Evolutionary conservation across 2,888 invertebrate genomes (phyloP), one percentile per base, ranked within the genome.

Genomic region (Thecocarcelia acutangulata): DNA sequence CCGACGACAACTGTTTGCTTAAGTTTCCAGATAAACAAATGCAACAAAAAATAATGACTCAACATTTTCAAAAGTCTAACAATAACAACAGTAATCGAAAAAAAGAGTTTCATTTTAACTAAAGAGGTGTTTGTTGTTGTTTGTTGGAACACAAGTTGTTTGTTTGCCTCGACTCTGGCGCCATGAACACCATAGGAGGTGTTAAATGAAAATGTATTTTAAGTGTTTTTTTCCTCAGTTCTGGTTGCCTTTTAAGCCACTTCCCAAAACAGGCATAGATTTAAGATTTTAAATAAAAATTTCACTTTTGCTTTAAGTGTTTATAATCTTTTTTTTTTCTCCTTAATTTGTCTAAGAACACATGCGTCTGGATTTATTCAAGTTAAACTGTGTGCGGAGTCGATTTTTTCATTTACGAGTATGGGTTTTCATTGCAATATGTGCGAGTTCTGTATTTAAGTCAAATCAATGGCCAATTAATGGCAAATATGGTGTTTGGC

Each of bases 111-210:
- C 24, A 73, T 40, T 75, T 70, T 75, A 74, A 66, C 56, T 24
- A 69, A 69, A 48, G 48, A 46, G 40, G 28, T 74, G 59, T 58
- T 66, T 46, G 37, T 19, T 50, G 64, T 11, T 64, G 59, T 40
- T n/a, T 63, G 33, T 33, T 33, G 33, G n/a, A 50, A 52, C 61
- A 50, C 58, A 64, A 77, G 80, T 64, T 33, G 33, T 33, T 33
- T 82, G 61, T 77, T 69, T 72, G 78, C 66, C 80, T 69, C 80
- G 56, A 44, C 78, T 79, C 80, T 83, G 84, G 84, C 84, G 83
- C 84, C 84, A 83, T 64, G 64, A 52, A 59, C 77, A 76, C 84
- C 80, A 80, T 80, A 75, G 83, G 84, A 78, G 83, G 80, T 83
- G 80, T 80, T 80, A 76, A 73, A 77, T 82, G 82, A 82, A 82